phyloP scores from a whole-genome alignment of 1,140 invertebrate genomes.

The Drosophila ogumai region DNA sequence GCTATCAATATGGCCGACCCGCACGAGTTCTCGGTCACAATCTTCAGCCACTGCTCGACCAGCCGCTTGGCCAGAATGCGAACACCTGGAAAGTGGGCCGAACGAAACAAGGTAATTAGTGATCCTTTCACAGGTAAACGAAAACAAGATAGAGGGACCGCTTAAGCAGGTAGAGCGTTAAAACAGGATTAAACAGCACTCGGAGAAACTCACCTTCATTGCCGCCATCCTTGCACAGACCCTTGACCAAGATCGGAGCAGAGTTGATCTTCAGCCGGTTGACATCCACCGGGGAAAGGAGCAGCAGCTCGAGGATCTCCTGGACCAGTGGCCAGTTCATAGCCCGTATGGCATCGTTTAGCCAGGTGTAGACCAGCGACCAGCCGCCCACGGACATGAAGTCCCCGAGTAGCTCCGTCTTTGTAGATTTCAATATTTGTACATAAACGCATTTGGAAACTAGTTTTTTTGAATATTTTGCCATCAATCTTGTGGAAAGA shows the following conservation, averaged over 20 bases:
- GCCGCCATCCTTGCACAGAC: conserved; percentile 92
- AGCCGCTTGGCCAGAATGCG: conserved; percentile 90
- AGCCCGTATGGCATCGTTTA: conserved; percentile 92
- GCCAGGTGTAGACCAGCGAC: conserved; percentile 94
- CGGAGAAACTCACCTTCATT: conserved; percentile 88
- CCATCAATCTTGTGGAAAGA: conserved; percentile 92
- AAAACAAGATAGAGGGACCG: not conserved
- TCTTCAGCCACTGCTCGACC: conserved; percentile 96
- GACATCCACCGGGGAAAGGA: conserved; percentile 94
- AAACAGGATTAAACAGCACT: not conserved
- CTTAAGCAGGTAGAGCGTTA: not conserved
- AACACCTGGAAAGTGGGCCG: conserved; percentile 87
- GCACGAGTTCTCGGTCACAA: conserved; percentile 87
- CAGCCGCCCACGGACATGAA: conserved; percentile 96
- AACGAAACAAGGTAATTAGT: conserved; percentile 45
- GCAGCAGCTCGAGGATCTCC: conserved; percentile 93
- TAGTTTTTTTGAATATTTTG: conserved; percentile 97
- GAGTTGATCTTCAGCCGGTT: conserved; percentile 95
- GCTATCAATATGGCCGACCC: conserved; percentile 3
- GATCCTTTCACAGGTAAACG: conserved; percentile 3
- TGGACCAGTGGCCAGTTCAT: conserved; percentile 94
- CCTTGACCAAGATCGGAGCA: conserved; percentile 95
- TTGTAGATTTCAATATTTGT: conserved; percentile 96
- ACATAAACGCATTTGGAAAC: conserved; percentile 98
- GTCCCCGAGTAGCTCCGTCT: conserved; percentile 92